Base-by-base conservation (phyloP, 2,888 invertebrate genomes). In the Ferdinandea cuprea region DNA sequence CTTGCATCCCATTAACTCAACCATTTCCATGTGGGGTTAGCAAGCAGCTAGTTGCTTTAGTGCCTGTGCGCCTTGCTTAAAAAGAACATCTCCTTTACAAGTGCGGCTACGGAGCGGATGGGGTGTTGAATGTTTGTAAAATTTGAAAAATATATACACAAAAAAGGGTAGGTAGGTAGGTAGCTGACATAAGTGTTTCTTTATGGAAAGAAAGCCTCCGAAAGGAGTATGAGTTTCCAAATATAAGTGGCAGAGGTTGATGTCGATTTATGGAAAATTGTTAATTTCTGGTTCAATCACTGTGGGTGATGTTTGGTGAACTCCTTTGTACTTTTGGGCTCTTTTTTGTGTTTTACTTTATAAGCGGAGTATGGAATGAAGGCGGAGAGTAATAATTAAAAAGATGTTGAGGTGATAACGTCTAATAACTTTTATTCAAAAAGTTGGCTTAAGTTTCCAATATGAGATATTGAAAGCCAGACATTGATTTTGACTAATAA, bases 1-100 rank as follows among this genome's bases (percentile, higher is more conserved):
- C 50, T 76, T 80, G 80, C 80, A 30, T 58, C 63, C 63, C 73
- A 73, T 79, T 37, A 25, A 15, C 32, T 25, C 15, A 21, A 19
- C n/a, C 50, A 50, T 32, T 48, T 40, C 28, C 40, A 58, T 63
- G 21, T 54, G 40, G 30, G 44, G 56, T 72, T 32, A 32, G 9
- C 32, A 13, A 35, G 35, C 35, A 32, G 9, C 32, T 40, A 35
- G 35, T 11, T 35, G 68, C 46, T 19, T 59, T 8, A 8, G 25
- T n/a, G 46, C 30, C 19, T n/a, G 9, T 37, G 8, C 15, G 30
- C 42, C 17, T n/a, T n/a, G n/a, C 46, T 61, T 28, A 28, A 54
- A 71, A 63, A 42, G 58, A 35, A 58, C 73, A 50, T 19, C 48
- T 35, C 13, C 58, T 21, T 13, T 25, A 25, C 19, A 37, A 44